Evolutionary conservation across 2,888 invertebrate genomes (phyloP).

Genomic region (Bugulina stolonifera): DNA sequence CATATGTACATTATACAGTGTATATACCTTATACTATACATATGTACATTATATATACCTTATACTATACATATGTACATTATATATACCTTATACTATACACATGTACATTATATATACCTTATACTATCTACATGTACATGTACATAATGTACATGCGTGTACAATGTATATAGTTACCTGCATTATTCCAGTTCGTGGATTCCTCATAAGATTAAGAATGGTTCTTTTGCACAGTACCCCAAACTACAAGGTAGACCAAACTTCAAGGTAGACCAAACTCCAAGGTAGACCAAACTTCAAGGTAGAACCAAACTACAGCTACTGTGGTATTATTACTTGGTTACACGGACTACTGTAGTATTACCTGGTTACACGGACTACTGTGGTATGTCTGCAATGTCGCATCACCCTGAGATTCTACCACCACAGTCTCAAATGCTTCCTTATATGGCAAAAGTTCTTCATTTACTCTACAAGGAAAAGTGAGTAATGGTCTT

Average conservation of each 20-base stretch:
- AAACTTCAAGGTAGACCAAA: slow-evolving; percentile 28
- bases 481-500: not conserved
- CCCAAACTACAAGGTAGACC: slow-evolving; percentile 34
- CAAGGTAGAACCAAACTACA: not conserved
- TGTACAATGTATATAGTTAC: slow-evolving; percentile 31
- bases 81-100: no score
- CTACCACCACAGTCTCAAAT: not conserved
- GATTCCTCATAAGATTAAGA: slow-evolving; percentile 47
- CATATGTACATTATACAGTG: no score
- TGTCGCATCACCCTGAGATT: not conserved
- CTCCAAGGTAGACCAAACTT: slow-evolving; percentile 32
- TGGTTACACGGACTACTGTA: not conserved
- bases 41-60: no score
- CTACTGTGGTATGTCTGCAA: slow-evolving; percentile 6
- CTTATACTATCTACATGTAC: no score
- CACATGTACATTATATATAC: no score
- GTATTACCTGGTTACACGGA: not conserved
- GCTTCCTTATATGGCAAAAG: not conserved
- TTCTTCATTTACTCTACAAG: not conserved
- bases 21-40: no score
- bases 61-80: no score
- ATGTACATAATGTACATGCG: no score
- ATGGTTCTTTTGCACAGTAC: slow-evolving; percentile 41
- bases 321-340: not conserved
- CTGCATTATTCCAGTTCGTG: slow-evolving; percentile 46